Evolutionary conservation across 2,888 invertebrate genomes (phyloP).

Genomic region (Rapana venosa): DNA sequence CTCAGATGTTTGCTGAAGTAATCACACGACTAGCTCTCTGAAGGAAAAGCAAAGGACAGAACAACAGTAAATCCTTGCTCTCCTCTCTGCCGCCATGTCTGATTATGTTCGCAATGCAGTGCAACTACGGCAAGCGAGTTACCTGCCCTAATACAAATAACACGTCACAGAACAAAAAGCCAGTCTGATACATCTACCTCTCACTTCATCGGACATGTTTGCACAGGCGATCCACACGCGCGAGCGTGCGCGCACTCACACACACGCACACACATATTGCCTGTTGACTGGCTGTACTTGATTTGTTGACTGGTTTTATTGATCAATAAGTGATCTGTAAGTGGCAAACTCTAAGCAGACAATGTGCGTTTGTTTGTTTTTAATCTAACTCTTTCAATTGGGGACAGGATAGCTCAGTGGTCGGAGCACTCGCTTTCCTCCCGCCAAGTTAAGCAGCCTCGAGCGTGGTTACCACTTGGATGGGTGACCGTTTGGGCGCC

Average conservation of each 20-base stretch:
- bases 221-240: neutral
- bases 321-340: too few species aligned
- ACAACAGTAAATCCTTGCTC: constrained; percentile 60
- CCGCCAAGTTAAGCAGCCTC: too few species aligned
- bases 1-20: neutral
- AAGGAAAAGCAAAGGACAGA: constrained; percentile 70
- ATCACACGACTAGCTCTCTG: constrained; percentile 66
- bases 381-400: too few species aligned
- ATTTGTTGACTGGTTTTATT: too few species aligned
- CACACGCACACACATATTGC: neutral
- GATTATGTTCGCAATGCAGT: constrained; percentile 15
- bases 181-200: constrained; percentile 14
- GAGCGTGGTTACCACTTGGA: too few species aligned
- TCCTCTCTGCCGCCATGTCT: constrained; percentile 71
- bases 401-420: too few species aligned
- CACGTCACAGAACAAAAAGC: constrained; percentile 4
- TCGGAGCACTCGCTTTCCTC: too few species aligned
- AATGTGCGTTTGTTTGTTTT: too few species aligned
- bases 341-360: too few species aligned
- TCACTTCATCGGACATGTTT: neutral
- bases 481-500: too few species aligned
- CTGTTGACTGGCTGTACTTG: neutral
- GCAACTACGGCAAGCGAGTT: neutral
- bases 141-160: neutral
- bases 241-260: neutral